Evolutionary conservation across 2,113 vertebrate species (phyloP).

Genomic region (Epinephelus cyanopodus): DNA sequence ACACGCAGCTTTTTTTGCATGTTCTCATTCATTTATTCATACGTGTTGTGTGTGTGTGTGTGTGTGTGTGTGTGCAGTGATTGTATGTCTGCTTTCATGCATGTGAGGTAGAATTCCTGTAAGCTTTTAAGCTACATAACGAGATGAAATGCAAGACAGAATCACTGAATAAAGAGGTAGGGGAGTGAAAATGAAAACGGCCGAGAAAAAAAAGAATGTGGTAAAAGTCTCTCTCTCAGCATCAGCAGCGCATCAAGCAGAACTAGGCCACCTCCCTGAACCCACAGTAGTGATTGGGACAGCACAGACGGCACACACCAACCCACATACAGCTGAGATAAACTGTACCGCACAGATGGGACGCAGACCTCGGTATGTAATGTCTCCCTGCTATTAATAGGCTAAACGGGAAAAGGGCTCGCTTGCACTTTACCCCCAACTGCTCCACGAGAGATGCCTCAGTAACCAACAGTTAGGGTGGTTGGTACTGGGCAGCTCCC

Average conservation of each 20-base stretch:
- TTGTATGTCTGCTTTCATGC: not conserved
- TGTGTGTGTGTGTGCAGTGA: not conserved
- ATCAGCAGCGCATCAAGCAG: constrained; percentile 29
- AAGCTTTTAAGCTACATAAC: not conserved
- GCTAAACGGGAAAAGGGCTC: constrained; percentile 37
- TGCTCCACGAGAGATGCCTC: constrained; percentile 1
- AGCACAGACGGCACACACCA: constrained; percentile 38
- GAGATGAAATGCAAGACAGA: constrained; percentile 6
- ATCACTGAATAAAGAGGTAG: not conserved
- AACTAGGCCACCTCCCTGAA: constrained; percentile 54
- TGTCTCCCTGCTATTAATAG: constrained; percentile 45
- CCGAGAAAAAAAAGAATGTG: not conserved
- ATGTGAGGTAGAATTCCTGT: not conserved
- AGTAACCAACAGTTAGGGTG: not conserved
- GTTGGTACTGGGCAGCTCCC: constrained; percentile 23
- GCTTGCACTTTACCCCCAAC: constrained; percentile 1
- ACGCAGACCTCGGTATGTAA: constrained; percentile 23
- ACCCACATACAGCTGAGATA: constrained; percentile 55
- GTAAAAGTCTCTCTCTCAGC: not conserved
- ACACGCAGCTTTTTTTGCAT: not conserved
- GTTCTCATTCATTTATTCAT: constrained; percentile 18
- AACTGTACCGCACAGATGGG: constrained; percentile 59
- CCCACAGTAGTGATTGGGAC: constrained; percentile 33
- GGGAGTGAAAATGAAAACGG: not conserved
- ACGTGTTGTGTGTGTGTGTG: not conserved